Base-by-base conservation (phyloP, 53 echinoderm and acorn worm species). In the Hippasteria phrygiana region DNA sequence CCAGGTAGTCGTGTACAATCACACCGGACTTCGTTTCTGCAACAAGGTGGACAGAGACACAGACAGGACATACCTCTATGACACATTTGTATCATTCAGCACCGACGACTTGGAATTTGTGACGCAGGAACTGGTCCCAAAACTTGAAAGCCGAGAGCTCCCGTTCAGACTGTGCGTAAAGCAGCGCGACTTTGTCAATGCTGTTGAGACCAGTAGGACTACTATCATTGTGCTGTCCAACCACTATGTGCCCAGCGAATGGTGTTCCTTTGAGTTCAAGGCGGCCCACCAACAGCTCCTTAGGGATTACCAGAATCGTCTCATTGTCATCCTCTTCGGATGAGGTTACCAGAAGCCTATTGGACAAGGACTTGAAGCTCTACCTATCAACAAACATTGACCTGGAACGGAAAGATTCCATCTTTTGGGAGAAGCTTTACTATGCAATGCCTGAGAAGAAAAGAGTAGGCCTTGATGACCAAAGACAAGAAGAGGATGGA, bases 11-110 rank as follows among this genome's bases (percentile, higher is more conserved):
- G 27, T 92, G 2, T 95, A 92, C 55, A 83, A 75, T 28, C 74
- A 56, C 22, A 90, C 83, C 12, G 83, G 83, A 6, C 41, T 67
- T n/a, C 83, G 83, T 35, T 48, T 83, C 37, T 45, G 22, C 48
- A 83, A 83, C 37, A 70, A 69, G 69, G 14, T 63, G 27, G 71
- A 74, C 31, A 73, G 83, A 14, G 90, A 95, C 24, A 45, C 31
- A 22, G 77, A 55, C 4, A 90, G 79, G 45, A 42, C 47, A 2
- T 83, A 83, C 37, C 83, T 63, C 5, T 95, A 92, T 27, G 95
- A 95, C 81, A 92, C 92, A 1, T 95, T 95, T 32, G 81, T 95
- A 59, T 95, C 95, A 14, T 95, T 90, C 67, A 92, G 95, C 43
- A 90, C 92, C 64, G 77, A 90, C 2, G 95, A 95, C 78, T 71